Evolutionary conservation across 2,888 invertebrate genomes (phyloP).

Genomic region (Amblyteles armatorius): DNA sequence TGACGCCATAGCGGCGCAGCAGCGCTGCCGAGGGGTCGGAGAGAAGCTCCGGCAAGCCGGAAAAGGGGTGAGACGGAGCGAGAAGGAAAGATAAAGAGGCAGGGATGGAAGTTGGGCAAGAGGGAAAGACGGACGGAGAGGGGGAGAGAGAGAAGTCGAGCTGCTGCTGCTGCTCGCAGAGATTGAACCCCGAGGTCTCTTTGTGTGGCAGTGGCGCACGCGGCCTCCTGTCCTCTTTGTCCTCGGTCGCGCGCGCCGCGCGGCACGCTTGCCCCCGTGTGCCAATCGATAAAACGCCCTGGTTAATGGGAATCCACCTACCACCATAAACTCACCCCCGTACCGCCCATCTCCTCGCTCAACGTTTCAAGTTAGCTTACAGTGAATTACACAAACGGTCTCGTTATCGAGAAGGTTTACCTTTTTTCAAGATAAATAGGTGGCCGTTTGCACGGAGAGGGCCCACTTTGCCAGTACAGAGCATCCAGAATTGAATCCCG

Average conservation of each 20-base stretch:
- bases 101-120: slow-evolving; percentile 34
- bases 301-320: slow-evolving; percentile 73
- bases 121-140: slow-evolving; percentile 48
- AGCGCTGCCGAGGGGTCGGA: slow-evolving; percentile 36
- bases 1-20: slow-evolving; percentile 47
- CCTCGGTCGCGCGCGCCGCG: slow-evolving; percentile 66
- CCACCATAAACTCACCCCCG: slow-evolving; percentile 64
- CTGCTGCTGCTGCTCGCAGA: slow-evolving; percentile 50
- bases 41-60: slow-evolving; percentile 43
- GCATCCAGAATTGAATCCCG: background rate
- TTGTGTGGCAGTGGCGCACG: slow-evolving; percentile 80
- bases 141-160: slow-evolving; percentile 35
- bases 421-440: background rate
- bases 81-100: slow-evolving; percentile 45
- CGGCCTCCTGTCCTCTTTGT: slow-evolving; percentile 78
- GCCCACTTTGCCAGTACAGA: background rate
- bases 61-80: slow-evolving; percentile 54
- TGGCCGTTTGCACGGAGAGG: background rate
- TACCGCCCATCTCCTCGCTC: slow-evolving; percentile 20
- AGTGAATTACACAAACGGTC: background rate
- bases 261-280: slow-evolving; percentile 75
- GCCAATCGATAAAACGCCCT: slow-evolving; percentile 78
- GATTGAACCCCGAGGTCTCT: slow-evolving; percentile 68
- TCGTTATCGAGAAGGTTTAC: slow-evolving; percentile 33
- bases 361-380: slow-evolving; percentile 31